phyloP scores from a whole-genome alignment of 2,113 vertebrate species.

The Peromyscus maniculatus region DNA sequence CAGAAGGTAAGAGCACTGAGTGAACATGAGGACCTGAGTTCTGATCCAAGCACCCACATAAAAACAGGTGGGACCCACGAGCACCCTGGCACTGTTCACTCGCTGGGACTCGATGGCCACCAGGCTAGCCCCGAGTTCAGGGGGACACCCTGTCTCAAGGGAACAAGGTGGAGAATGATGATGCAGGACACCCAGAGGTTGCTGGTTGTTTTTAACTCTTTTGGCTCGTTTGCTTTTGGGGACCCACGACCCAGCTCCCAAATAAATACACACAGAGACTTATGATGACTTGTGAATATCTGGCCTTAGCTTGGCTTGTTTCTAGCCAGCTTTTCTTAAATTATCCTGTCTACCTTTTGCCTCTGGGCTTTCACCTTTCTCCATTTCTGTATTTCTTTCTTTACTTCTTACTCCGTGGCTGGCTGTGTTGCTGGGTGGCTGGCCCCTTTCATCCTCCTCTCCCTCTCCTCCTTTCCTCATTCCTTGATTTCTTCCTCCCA shows the following conservation, averaged over 20 bases:
- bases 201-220: too few relatives aligned
- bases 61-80: neutral
- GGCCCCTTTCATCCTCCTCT: neutral
- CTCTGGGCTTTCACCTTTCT: neutral
- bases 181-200: too few relatives aligned
- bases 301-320: neutral
- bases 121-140: neutral
- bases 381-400: neutral
- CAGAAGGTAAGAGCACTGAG: neutral
- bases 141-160: neutral
- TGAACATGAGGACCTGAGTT: neutral
- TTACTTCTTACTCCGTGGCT: neutral
- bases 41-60: neutral
- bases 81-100: too few relatives aligned
- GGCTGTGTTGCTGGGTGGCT: neutral
- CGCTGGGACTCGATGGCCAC: neutral
- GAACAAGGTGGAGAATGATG: too few relatives aligned
- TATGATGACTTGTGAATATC: neutral
- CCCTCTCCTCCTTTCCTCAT: too few relatives aligned
- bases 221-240: neutral
- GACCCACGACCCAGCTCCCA: neutral
- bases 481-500: neutral
- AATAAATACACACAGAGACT: neutral
- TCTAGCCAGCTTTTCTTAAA: neutral
- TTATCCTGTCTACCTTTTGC: neutral